Evolutionary conservation across 2,113 vertebrate genomes (phyloP).

Genomic region (Stomatorhinus ivindoensis): DNA sequence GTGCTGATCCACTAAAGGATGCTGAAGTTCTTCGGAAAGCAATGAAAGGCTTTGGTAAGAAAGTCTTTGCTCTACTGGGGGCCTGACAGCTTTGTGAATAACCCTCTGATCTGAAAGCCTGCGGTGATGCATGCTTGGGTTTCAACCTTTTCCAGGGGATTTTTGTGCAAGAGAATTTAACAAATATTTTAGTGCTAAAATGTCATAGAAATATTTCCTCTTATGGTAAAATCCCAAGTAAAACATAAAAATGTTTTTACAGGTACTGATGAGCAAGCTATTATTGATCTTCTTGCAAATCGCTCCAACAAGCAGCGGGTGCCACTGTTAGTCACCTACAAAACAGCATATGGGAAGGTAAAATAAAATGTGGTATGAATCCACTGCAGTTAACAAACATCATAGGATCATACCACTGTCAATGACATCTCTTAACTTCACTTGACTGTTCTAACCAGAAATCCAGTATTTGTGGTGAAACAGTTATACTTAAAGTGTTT

Average conservation of each 20-base stretch:
- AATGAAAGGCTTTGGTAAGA: conserved; percentile 95
- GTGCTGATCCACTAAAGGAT: conserved; percentile 85
- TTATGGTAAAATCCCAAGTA: neutral
- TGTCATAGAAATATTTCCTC: neutral
- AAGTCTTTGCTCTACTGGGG: neutral
- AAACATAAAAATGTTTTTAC: neutral
- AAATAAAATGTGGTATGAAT: neutral
- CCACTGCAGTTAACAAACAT: neutral
- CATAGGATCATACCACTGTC: neutral
- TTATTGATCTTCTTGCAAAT: conserved; percentile 84
- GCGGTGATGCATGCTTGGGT: neutral
- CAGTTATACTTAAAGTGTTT: neutral
- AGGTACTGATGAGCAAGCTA: conserved; percentile 94
- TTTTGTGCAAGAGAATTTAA: neutral
- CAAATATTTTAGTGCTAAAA: neutral
- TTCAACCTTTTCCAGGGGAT: neutral
- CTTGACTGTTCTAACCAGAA: neutral
- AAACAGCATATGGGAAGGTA: conserved; percentile 95
- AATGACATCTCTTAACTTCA: neutral
- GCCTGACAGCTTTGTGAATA: neutral
- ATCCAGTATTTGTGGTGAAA: neutral
- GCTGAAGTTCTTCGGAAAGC: conserved; percentile 90
- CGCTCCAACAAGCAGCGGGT: conserved; percentile 85
- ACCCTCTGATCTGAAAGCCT: neutral
- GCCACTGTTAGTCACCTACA: conserved; percentile 76